Base-by-base conservation (phyloP, 2,797 vertebrate species). In the Pyrocephalus nanus region DNA sequence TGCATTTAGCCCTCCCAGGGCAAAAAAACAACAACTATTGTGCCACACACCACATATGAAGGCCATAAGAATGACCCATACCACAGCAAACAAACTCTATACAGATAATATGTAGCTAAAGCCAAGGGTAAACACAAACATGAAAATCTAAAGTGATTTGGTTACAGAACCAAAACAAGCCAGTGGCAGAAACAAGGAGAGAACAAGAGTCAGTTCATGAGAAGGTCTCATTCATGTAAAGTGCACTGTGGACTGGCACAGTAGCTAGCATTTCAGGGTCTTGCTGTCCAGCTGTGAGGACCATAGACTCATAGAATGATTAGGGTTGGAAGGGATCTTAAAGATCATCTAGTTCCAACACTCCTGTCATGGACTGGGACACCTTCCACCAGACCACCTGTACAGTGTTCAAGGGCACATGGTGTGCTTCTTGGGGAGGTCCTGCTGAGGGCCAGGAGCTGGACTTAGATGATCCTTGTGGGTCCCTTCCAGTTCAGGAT, bases 121-220 rank as follows among this genome's bases (percentile, higher is more conserved):
- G 21, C 34, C 51, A 71, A 64, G 22, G 30, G n/a, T 16, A 87
- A 85, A 73, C 19, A 58, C 3, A 57, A 42, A 29, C 15, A 54
- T 3, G 8, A 71, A 86, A 53, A 88, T 50, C 38, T 65, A 47
- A 57, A 84, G 23, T 4, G 8, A 45, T 45, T 69, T 72, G 25
- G 6, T 32, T 67, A 17, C 0, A 0, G 18, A 77, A 16, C 32
- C 48, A 54, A 47, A 62, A 57, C 5, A 58, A 67, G 48, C 6
- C 51, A 67, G 29, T 22, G n/a, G 45, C 16, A 86, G 27, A 61
- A n/a, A 47, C 18, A 71, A 30, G 14, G 40, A 66, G 5, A 72
- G 27, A 91, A 64, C 6, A 51, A 29, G 32, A 61, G 21, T 36
- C 36, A 55, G 29, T 43, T 40, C 19, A 42, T 62, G 60, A 42